Percentiles rank a stretch among this genome's conserved stretches.
Conservation (phyloP, 1,140 invertebrate genomes). For the Microvelia longipes region DNA sequence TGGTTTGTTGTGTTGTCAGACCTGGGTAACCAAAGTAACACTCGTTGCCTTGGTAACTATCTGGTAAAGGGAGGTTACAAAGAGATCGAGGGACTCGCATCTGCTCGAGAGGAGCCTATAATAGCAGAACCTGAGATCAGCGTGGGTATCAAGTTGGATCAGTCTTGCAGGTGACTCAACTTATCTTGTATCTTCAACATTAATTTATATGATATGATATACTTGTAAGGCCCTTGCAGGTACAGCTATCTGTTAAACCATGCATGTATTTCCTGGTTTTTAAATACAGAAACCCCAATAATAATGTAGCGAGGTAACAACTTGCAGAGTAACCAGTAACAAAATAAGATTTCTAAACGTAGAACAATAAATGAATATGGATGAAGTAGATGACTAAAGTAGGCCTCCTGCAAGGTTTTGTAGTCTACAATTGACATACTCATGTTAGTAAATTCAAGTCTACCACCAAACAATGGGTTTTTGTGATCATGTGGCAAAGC, state of each 20-base stretch:
- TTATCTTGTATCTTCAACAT: slow-evolving; percentile 1
- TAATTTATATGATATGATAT: neutral
- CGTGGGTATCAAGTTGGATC: slow-evolving; percentile 60
- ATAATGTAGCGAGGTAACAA: no score
- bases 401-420: no score
- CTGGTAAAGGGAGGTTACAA: slow-evolving; percentile 71
- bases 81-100: slow-evolving; percentile 56
- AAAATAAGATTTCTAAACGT: no score
- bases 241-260: neutral
- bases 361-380: no score
- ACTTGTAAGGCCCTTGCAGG: neutral
- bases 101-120: slow-evolving; percentile 57
- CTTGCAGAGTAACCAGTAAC: no score
- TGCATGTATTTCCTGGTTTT: neutral
- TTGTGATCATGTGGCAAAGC: no score
- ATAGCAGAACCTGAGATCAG: slow-evolving; percentile 69
- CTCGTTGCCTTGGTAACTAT: slow-evolving; percentile 76
- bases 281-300: no score
- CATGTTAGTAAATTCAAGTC: no score
- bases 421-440: no score
- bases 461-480: no score
- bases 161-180: slow-evolving; percentile 46
- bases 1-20: slow-evolving; percentile 33
- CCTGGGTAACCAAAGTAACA: slow-evolving; percentile 56
- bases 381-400: no score